Evolutionary conservation across 1,140 invertebrate genomes (phyloP).

Genomic region (Trichomalopsis sarcophagae): DNA sequence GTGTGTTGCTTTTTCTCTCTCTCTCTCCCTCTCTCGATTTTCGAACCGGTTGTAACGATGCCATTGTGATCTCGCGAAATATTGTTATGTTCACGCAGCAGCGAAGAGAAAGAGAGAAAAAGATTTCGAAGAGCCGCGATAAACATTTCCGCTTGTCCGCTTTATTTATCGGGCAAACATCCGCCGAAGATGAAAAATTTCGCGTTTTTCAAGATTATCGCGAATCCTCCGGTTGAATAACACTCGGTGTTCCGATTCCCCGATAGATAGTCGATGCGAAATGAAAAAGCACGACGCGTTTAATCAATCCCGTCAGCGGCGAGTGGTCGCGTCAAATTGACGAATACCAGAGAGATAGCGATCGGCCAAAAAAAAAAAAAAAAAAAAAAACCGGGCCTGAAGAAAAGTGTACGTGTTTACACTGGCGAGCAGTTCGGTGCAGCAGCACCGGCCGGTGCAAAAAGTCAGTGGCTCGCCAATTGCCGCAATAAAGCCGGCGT

Average conservation of each 20-base stretch:
- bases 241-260: too few relatives aligned
- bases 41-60: neutral
- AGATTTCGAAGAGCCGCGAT: neutral
- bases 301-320: neutral
- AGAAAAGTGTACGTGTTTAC: neutral
- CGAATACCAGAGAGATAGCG: slow-evolving; percentile 15
- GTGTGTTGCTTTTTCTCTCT: neutral
- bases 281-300: neutral
- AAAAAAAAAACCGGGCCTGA: neutral
- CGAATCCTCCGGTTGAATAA: too few relatives aligned
- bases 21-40: neutral
- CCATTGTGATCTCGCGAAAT: slow-evolving; percentile 1
- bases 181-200: neutral
- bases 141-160: neutral
- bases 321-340: slow-evolving; percentile 10
- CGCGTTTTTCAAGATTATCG: too few relatives aligned
- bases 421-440: neutral
- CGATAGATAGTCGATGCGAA: too few relatives aligned
- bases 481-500: neutral
- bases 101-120: neutral
- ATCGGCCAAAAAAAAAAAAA: neutral
- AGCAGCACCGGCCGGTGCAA: neutral
- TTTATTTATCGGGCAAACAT: slow-evolving; percentile 1
- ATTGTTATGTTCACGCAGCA: neutral
- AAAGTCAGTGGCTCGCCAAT: neutral